Base-by-base conservation (phyloP, 2,797 vertebrate species). In the Periophthalmus magnuspinnatus region DNA sequence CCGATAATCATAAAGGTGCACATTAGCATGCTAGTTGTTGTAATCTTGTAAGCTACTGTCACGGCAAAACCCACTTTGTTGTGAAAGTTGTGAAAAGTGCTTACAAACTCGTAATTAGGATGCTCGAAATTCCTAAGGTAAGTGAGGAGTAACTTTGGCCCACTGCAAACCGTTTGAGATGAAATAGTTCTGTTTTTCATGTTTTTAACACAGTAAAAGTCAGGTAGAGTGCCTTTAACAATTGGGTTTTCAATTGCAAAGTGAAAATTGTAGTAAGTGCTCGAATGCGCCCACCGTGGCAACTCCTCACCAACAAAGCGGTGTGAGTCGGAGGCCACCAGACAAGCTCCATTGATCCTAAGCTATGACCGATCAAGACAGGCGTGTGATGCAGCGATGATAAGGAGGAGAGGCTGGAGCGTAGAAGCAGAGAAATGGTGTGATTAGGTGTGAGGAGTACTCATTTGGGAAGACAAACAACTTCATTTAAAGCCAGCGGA, bases 391-490 rank as follows among this genome's bases (percentile, higher is more conserved):
- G 88, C 76, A 67, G 70, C 11, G 11, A 38, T n/a, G 82, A 82
- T 71, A 57, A 84, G 77, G 67, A 75, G 74, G 77, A 77, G 70
- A 21, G 11, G 72, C 71, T 73, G 71, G 58, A 38, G 71, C 72
- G 75, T n/a, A 69, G 68, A 52, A 70, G 76, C 52, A 28, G 80
- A 78, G 71, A 72, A 76, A 84, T 68, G 34, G 79, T 80, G 80
- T 81, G 83, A 81, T 88, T 84, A 78, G 78, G 76, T 71, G 71
- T 68, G 64, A 57, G 80, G 81, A 77, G 72, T 68, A 64, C 83
- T 88, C 88, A 80, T 88, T 86, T 88, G 81, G 71, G 80, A 86
- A 86, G 88, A 88, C 87, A 85, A 88, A 89, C 86, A 79, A 77
- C 83, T 88, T 86, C 78, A 82, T 86, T 88, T 84, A 86, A 80